These are phyloP conservation scores for Centropus unirufus DNA, from an alignment of 2,113 vertebrate genomes.

Conservation along the genomic window DNA sequence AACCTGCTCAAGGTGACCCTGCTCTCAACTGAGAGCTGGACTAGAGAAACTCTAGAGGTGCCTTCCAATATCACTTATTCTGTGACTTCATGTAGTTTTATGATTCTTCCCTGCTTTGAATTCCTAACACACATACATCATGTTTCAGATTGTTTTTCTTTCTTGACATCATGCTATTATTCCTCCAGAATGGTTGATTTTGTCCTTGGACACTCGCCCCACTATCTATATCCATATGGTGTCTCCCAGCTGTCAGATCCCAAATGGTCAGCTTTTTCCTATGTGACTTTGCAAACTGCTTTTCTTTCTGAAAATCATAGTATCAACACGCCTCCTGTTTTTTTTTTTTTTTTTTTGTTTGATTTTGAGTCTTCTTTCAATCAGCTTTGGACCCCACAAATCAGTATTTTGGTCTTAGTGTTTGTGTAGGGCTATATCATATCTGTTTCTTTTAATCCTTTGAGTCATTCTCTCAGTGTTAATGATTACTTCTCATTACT, in stretches of 20 bases:
- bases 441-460: background rate
- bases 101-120: background rate
- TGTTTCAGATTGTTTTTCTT: background rate
- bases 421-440: background rate
- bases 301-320: background rate
- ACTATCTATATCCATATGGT: background rate
- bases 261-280: background rate
- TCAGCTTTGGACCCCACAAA: background rate
- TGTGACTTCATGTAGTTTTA: background rate
- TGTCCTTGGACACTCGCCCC: background rate
- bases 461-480: background rate
- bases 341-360: background rate
- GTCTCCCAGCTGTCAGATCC: background rate
- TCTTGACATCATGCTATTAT: background rate
- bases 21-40: accelerated
- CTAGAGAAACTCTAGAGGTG: background rate
- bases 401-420: background rate
- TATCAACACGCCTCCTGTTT: background rate
- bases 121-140: background rate
- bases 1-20: background rate
- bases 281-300: background rate
- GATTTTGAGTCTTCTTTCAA: background rate
- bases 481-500: background rate
- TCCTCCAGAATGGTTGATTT: background rate
- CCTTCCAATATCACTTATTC: accelerated